A percentile compares a stretch with the other conserved stretches of the same genome.
These are phyloP conservation scores for Xyliphius kryptos DNA, from an alignment of 2,113 vertebrate genomes.

Conservation along the genomic window DNA sequence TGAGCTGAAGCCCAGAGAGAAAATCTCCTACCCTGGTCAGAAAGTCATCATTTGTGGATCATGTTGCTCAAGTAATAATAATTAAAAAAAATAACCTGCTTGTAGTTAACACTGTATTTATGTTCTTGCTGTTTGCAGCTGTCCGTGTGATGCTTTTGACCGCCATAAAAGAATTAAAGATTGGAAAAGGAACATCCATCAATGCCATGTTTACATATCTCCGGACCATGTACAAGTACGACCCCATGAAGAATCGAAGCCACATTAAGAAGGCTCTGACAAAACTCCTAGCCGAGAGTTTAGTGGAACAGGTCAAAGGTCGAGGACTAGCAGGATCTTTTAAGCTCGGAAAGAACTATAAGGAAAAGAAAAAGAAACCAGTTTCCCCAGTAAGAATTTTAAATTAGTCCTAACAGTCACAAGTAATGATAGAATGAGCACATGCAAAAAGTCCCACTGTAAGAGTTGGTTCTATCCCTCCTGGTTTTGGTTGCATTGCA, in stretches of 20 bases:
- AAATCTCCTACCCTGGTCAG: conserved; percentile 82
- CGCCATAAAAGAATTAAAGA: conserved; percentile 84
- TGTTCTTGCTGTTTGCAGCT: conserved; percentile 65
- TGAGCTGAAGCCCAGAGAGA: conserved; percentile 76
- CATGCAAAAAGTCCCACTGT: too few species aligned
- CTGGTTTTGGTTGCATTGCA: too few species aligned
- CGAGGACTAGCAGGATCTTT: conserved; percentile 91
- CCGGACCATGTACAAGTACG: conserved; percentile 76
- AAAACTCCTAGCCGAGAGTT: conserved; percentile 80
- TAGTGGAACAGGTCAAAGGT: conserved; percentile 88
- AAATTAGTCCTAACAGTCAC: too few species aligned
- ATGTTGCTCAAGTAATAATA: too few species aligned
- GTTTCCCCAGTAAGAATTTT: conserved; percentile 73
- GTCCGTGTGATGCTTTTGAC: conserved; percentile 87
- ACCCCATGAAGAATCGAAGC: conserved; percentile 79
- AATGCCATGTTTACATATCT: conserved; percentile 88
- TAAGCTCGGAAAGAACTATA: conserved; percentile 90
- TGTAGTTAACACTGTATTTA: not conserved
- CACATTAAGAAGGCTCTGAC: conserved; percentile 82
- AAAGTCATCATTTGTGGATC: not conserved
- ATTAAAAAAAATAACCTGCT: too few species aligned
- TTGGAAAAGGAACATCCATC: conserved; percentile 84
- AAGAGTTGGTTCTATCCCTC: too few species aligned
- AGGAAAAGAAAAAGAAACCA: conserved; percentile 71
- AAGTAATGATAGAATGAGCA: too few species aligned